These are phyloP conservation scores for Cladorhizidae sp. DNA, from an alignment of 37 sponge, comb jelly and placozoan genomes.

Conservation along the genomic window DNA sequence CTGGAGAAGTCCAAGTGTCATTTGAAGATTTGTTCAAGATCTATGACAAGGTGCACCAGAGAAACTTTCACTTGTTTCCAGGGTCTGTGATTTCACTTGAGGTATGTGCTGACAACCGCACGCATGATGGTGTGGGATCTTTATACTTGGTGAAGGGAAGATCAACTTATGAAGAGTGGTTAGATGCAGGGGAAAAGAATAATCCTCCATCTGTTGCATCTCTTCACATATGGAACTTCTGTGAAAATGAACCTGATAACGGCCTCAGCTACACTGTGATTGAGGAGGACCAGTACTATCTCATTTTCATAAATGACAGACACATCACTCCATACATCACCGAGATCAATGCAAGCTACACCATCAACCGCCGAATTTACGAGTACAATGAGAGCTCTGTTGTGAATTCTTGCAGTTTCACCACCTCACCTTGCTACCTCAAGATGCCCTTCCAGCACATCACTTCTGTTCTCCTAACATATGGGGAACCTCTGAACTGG, in stretches of 20 bases:
- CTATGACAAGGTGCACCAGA: background rate
- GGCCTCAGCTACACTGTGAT: background rate
- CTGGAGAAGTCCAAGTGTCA: background rate
- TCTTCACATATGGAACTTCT: background rate
- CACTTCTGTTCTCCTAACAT: background rate
- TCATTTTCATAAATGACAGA: background rate
- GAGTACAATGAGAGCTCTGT: background rate
- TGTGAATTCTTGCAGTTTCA: background rate
- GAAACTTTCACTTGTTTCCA: background rate
- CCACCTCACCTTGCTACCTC: background rate
- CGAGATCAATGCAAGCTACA: background rate
- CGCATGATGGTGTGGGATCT: background rate
- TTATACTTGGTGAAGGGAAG: slow-evolving; percentile 2
- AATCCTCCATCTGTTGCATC: background rate
- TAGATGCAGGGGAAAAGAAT: background rate
- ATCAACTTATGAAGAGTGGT: background rate
- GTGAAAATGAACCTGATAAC: background rate
- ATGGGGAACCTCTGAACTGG: background rate
- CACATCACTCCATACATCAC: background rate
- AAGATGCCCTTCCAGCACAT: background rate
- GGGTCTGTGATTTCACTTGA: background rate
- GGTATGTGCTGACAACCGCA: background rate
- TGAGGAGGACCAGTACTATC: slow-evolving; percentile 9
- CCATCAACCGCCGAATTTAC: background rate
- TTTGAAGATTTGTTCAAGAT: background rate